A percentile compares a stretch with the other conserved stretches of the same genome.
Evolutionary conservation across 2,888 invertebrate species (phyloP).

Genomic region (Meta bourneti): DNA sequence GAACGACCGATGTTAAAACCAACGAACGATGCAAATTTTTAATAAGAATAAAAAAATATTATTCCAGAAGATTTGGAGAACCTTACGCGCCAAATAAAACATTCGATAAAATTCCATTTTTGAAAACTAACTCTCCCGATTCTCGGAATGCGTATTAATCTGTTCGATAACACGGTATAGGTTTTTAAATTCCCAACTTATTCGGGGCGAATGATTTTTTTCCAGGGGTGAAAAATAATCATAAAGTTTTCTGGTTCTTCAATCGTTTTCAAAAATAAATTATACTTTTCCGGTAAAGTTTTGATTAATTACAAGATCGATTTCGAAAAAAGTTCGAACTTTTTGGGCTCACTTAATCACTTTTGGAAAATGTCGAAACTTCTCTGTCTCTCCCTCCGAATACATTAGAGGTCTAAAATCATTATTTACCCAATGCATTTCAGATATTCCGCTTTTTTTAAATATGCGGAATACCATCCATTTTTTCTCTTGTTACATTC

Average conservation of each 20-base stretch:
- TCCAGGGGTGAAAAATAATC: conserved; percentile 50
- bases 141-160: conserved; percentile 38
- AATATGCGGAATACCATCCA: neutral
- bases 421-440: conserved; percentile 25
- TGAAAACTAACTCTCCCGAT: conserved; percentile 15
- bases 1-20: conserved; percentile 26
- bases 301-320: conserved; percentile 72
- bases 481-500: neutral
- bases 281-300: conserved; percentile 67
- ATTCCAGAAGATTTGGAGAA: conserved; percentile 23
- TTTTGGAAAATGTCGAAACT: conserved; percentile 13
- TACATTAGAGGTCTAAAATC: conserved; percentile 13
- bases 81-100: conserved; percentile 35
- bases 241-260: conserved; percentile 64
- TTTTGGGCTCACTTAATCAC: conserved; percentile 65
- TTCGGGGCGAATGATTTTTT: conserved; percentile 34
- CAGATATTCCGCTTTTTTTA: neutral
- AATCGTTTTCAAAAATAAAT: conserved; percentile 65
- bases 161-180: conserved; percentile 66
- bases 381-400: neutral
- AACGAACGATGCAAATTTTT: conserved; percentile 62
- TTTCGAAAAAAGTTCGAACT: conserved; percentile 35
- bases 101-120: conserved; percentile 46
- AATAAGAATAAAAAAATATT: conserved; percentile 45
- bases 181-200: conserved; percentile 68